Base-by-base conservation (phyloP, 2,888 invertebrate species). In the Leuctra nigra region DNA sequence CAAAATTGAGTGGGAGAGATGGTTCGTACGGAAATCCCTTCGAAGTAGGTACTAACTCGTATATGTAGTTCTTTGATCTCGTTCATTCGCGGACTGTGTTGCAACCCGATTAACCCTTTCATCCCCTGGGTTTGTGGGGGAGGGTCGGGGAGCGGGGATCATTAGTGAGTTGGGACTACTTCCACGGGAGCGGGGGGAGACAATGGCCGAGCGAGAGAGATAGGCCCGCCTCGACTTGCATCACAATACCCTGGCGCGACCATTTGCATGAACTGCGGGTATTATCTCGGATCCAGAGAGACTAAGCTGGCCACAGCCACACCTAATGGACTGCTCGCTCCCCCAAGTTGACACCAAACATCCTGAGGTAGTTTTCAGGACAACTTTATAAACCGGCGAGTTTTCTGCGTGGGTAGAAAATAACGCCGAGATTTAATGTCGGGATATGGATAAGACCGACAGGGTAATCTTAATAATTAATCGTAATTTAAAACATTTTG, bases 211-310 rank as follows among this genome's bases (percentile, higher is more conserved):
- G 33, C 33, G 33, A 35, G 50, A 33, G 18, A 50, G 50, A 25
- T 23, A 29, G 24, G n/a, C 11, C 16, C 33, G 16, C 29, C 38
- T n/a, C 38, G n/a, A 13, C 46, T 46, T 46, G 39, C 39, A 39
- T 39, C 39, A 46, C 46, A 47, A 23, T 25, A 25, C 24, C 25
- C 47, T n/a, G n/a, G 18, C 35, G 36, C 50, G 50, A 50, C 50
- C 50, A 50, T 50, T 50, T 50, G 50, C 50, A 50, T 50, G 50
- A 50, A 35, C 33, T 50, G 50, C 33, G 33, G 36, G 50, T 35
- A 50, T 50, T 50, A 50, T 50, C 50, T 33, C 50, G 20, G 2
- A 13, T 16, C 23, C 46, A 23, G n/a, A 23, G 23, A 23, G 16
- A 23, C 44, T 44, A 20, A 33, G 33, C 35, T 6, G 14, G 20